Conservation (phyloP, 1,140 invertebrate species). For the Procambarus virginalis region DNA sequence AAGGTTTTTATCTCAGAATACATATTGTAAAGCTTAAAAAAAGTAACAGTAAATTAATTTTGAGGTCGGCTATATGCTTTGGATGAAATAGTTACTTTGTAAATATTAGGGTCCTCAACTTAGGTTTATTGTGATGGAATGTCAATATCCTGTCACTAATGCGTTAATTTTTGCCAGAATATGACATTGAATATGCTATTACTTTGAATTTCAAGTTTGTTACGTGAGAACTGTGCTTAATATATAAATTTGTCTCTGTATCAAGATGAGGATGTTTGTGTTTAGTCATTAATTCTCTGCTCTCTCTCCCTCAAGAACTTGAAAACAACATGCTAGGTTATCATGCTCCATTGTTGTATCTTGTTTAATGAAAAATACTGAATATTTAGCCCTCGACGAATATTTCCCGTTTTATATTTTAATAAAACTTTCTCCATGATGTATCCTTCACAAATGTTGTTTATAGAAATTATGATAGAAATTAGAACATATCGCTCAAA, state of each 20-base stretch:
- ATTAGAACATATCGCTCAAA: slow-evolving; percentile 18
- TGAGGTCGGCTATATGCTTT: not conserved
- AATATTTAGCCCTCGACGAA: not conserved
- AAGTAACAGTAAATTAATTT: not conserved
- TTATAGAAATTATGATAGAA: not conserved
- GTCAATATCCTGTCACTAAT: not conserved
- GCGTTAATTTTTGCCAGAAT: not conserved
- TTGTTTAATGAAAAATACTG: not conserved
- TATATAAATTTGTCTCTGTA: not conserved
- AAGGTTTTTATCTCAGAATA: not conserved
- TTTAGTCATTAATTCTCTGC: not conserved
- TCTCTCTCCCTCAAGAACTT: not conserved
- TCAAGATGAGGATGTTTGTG: not conserved
- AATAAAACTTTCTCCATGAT: not conserved
- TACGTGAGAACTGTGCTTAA: not conserved
- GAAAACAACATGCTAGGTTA: not conserved
- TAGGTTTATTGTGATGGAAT: not conserved
- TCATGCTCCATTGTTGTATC: not conserved
- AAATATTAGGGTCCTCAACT: not conserved
- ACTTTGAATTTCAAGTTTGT: not conserved
- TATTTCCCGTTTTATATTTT: not conserved
- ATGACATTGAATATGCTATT: not conserved
- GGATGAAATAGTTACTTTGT: not conserved
- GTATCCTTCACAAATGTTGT: slow-evolving; percentile 1
- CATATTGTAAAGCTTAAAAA: not conserved